Evolutionary conservation across 2,113 vertebrate genomes (phyloP).

Genomic region (Panurus biarmicus): DNA sequence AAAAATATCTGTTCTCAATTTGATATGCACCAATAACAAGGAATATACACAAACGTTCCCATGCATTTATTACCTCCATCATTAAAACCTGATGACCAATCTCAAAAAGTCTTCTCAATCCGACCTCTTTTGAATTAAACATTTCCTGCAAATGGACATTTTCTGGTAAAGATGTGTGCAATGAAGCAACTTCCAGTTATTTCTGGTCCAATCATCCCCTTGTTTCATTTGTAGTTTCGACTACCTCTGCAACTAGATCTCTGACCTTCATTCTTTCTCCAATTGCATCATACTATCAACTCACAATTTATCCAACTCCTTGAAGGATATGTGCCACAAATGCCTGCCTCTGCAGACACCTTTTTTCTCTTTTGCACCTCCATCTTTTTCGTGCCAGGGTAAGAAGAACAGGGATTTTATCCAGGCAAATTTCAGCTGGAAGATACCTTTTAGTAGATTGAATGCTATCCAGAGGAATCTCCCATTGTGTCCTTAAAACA

Average conservation of each 20-base stretch:
- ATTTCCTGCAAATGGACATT: neutral
- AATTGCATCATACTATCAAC: neutral
- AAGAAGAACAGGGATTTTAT: neutral
- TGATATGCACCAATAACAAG: neutral
- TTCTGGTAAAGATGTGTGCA: neutral
- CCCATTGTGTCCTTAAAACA: neutral
- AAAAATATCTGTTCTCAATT: neutral
- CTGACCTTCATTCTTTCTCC: neutral
- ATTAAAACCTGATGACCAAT: neutral
- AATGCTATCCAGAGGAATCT: neutral
- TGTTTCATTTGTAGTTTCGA: neutral
- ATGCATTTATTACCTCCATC: neutral
- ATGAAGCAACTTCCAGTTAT: neutral
- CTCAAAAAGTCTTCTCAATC: neutral
- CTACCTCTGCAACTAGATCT: neutral
- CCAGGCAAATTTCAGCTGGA: neutral
- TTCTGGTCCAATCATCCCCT: neutral
- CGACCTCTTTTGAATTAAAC: neutral
- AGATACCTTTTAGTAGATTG: neutral
- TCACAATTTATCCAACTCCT: neutral
- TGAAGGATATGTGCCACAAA: neutral
- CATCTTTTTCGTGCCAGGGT: neutral
- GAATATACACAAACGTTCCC: neutral
- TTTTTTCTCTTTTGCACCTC: neutral
- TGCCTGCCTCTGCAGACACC: neutral